phyloP scores from a whole-genome alignment of 2,888 invertebrate species.

The Phragmatobia fuliginosa region DNA sequence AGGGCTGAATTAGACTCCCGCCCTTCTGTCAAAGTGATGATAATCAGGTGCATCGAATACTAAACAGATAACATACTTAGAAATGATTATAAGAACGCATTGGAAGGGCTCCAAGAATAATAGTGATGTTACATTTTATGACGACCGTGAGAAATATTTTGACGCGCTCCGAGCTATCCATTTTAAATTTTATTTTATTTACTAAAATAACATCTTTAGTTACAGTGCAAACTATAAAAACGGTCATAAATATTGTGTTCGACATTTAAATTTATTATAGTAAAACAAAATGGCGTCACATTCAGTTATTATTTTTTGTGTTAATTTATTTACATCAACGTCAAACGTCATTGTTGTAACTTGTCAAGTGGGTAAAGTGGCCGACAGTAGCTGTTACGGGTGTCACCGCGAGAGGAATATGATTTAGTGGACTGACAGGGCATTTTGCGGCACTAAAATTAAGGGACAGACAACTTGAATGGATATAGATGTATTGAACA shows the following conservation, averaged over 20 bases:
- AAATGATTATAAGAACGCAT: constrained; percentile 59
- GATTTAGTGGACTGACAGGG: constrained; percentile 53
- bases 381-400: constrained; percentile 29
- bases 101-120: constrained; percentile 77
- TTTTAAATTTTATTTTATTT: constrained; percentile 72
- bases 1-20: constrained; percentile 11
- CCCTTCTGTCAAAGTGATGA: constrained; percentile 2
- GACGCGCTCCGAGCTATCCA: constrained; percentile 48
- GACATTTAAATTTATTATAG: constrained; percentile 65
- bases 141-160: constrained; percentile 61
- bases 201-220: constrained; percentile 76
- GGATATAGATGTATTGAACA: neutral
- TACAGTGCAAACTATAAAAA: constrained; percentile 68
- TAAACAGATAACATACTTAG: constrained; percentile 46
- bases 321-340: constrained; percentile 53
- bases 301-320: constrained; percentile 45
- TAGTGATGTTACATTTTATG: constrained; percentile 65
- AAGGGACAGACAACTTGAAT: constrained; percentile 18
- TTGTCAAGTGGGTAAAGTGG: constrained; percentile 31
- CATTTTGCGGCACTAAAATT: constrained; percentile 40
- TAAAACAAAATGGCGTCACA: constrained; percentile 62
- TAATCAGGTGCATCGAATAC: constrained; percentile 44
- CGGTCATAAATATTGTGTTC: constrained; percentile 69
- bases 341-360: constrained; percentile 41
- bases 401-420: constrained; percentile 48